These are phyloP conservation scores for Lagopus leucura DNA, from an alignment of 2,113 vertebrate genomes.

Conservation along the genomic window DNA sequence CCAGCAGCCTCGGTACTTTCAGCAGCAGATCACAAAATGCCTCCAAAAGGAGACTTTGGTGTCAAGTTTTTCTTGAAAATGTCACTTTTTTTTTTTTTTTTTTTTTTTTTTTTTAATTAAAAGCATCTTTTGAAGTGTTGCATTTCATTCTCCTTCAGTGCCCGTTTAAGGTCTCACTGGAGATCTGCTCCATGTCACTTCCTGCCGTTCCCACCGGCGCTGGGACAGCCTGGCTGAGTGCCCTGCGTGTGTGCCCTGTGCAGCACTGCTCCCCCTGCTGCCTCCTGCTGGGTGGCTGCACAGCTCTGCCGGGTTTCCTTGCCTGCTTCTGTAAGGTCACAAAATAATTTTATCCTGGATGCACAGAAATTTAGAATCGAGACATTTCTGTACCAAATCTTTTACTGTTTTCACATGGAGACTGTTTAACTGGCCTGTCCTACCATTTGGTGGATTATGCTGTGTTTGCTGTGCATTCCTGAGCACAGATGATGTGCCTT, in stretches of 20 bases:
- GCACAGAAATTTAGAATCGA: background rate
- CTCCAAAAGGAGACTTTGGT: background rate
- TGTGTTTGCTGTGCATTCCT: background rate
- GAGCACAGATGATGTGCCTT: background rate
- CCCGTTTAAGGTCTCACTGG: background rate
- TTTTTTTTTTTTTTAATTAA: background rate
- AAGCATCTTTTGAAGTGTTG: background rate
- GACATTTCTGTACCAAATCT: background rate
- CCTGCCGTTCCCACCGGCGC: rapidly evolving
- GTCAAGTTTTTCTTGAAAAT: background rate
- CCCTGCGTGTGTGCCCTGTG: too few species aligned
- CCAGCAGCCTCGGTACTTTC: background rate
- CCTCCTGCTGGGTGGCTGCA: background rate
- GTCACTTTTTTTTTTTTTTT: too few species aligned
- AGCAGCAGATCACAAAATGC: background rate
- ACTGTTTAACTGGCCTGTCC: background rate
- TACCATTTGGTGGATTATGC: background rate
- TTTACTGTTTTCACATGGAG: background rate
- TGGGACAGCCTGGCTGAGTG: background rate
- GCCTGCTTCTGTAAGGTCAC: background rate
- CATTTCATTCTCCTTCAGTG: background rate
- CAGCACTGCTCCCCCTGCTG: background rate
- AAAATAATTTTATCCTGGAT: rapidly evolving
- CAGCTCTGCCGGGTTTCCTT: background rate
- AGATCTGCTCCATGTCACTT: background rate